Evolutionary conservation across 2,113 vertebrate genomes (phyloP).

Genomic region (Oryzias woworae): DNA sequence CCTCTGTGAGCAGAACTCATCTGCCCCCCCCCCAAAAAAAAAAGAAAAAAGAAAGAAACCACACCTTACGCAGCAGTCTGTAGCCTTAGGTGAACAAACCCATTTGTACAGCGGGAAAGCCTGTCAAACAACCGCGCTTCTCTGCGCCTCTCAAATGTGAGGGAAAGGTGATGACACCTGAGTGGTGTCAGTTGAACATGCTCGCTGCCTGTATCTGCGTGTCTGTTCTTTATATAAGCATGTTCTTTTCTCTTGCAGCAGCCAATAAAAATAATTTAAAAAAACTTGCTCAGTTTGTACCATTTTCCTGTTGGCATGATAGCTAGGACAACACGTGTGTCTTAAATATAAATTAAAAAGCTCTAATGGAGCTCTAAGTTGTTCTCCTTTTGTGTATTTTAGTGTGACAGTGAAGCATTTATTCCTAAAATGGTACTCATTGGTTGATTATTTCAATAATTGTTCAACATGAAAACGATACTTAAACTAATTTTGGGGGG

Average conservation of each 20-base stretch:
- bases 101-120: slow-evolving; percentile 25
- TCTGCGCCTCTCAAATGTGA: slow-evolving; percentile 21
- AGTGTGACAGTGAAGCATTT: no score
- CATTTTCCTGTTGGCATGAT: not conserved
- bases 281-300: not conserved
- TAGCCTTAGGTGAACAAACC: slow-evolving; percentile 33
- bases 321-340: no score
- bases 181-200: slow-evolving; percentile 14
- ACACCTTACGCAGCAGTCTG: slow-evolving; percentile 10
- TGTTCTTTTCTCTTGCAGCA: slow-evolving; percentile 10
- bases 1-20: slow-evolving; percentile 81
- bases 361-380: no score
- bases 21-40: slow-evolving; percentile 27
- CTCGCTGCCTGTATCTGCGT: slow-evolving; percentile 14
- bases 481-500: not conserved
- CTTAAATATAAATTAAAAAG: no score
- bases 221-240: slow-evolving; percentile 3
- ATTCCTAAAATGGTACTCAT: slow-evolving; percentile 1
- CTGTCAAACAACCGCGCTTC: slow-evolving; percentile 24
- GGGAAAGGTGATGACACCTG: not conserved
- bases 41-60: not conserved
- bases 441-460: slow-evolving; percentile 8
- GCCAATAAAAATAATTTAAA: slow-evolving; percentile 9
- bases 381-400: no score
- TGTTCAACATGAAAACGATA: not conserved